Conservation (phyloP, 1,140 invertebrate species). For the Pachypsylla venusta region DNA sequence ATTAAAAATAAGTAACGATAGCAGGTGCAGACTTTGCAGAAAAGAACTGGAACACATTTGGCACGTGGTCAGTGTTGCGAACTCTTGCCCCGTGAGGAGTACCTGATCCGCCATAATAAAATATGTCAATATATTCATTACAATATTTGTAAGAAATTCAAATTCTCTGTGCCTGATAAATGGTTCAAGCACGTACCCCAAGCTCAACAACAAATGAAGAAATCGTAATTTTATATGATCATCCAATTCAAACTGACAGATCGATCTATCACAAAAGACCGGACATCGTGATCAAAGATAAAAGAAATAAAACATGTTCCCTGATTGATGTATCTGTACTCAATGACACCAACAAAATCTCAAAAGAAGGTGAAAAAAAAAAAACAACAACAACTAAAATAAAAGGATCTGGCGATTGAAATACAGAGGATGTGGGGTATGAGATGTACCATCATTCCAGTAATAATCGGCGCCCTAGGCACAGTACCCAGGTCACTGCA, state of each 20-base stretch:
- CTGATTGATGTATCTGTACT: neutral
- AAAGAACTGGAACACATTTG: neutral
- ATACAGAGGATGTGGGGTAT: conserved; percentile 8
- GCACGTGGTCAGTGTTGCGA: neutral
- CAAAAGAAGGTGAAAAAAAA: conserved; percentile 1
- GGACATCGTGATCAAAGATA: conserved; percentile 1
- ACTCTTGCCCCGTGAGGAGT: neutral
- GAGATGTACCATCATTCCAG: neutral
- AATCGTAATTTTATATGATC: neutral
- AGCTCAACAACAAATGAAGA: neutral
- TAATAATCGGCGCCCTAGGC: neutral
- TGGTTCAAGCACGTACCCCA: neutral
- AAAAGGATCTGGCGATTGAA: conserved; percentile 9
- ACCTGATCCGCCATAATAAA: neutral
- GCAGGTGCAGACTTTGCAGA: conserved; percentile 5
- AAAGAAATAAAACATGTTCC: neutral
- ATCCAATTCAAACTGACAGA: conserved; percentile 2
- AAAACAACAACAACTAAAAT: neutral
- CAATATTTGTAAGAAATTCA: neutral
- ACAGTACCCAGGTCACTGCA: neutral
- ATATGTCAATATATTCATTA: neutral
- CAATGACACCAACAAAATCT: neutral
- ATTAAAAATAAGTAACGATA: neutral
- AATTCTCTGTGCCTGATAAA: neutral
- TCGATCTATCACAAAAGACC: neutral